phyloP scores from a whole-genome alignment of 1,140 invertebrate genomes.

The Periplaneta americana region DNA sequence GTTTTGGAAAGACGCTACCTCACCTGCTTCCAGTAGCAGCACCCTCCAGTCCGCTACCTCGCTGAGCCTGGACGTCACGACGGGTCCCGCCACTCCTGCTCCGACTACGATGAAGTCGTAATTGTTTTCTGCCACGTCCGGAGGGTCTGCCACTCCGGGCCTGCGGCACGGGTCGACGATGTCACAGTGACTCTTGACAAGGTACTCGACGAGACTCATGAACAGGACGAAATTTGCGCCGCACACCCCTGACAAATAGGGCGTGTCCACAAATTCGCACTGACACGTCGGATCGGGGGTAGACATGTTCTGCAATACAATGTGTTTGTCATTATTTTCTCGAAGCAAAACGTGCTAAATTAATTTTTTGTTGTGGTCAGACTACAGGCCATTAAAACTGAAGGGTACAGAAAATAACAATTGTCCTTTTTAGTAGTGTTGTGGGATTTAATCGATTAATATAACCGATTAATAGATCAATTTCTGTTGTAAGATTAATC shows the following conservation, averaged over 20 bases:
- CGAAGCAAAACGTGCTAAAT: no score
- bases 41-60: slow-evolving; percentile 40
- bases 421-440: no score
- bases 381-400: no score
- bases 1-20: no score
- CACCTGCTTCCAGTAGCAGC: slow-evolving; percentile 50
- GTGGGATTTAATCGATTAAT: no score
- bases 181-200: slow-evolving; percentile 40
- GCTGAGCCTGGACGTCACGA: slow-evolving; percentile 50
- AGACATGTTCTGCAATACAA: no score
- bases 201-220: slow-evolving; percentile 39
- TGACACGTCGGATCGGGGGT: slow-evolving; percentile 30
- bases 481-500: no score
- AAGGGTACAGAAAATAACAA: no score
- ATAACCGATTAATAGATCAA: no score
- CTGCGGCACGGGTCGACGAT: slow-evolving; percentile 42
- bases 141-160: slow-evolving; percentile 24
- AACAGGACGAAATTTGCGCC: slow-evolving; percentile 42
- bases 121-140: slow-evolving; percentile 1
- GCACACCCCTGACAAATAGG: slow-evolving; percentile 35
- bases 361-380: no score
- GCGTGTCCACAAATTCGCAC: slow-evolving; percentile 41
- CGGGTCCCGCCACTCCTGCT: slow-evolving; percentile 49
- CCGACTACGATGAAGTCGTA: slow-evolving; percentile 24
- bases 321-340: no score